Percentiles rank a stretch among this genome's conserved stretches.
phyloP scores from a whole-genome alignment of 2,113 vertebrate species.

The Aleadryas rufinucha region DNA sequence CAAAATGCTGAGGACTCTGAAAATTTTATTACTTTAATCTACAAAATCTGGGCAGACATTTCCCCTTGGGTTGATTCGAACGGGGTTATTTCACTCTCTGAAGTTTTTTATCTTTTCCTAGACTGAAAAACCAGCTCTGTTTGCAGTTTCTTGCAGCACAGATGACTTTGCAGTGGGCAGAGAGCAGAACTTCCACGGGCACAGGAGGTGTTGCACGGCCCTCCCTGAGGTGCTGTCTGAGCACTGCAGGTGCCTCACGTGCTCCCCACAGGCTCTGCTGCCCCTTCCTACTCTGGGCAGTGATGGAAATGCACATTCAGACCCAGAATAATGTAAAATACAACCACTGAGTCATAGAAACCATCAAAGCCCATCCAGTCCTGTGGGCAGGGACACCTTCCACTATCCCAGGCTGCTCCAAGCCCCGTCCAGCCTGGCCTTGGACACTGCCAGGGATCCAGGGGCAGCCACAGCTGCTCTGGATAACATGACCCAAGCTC shows the following conservation, averaged over 20 bases:
- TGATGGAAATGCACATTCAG: not conserved
- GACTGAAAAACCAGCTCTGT: not conserved
- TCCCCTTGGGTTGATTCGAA: not conserved
- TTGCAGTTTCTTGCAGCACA: not conserved
- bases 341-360: not conserved
- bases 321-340: not conserved
- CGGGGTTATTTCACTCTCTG: not conserved
- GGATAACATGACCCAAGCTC: not conserved
- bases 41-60: conserved; percentile 12
- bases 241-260: fast-evolving
- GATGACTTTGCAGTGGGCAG: not conserved
- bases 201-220: not conserved
- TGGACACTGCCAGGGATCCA: not conserved
- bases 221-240: not conserved
- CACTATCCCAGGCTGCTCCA: not conserved
- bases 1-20: conserved; percentile 26
- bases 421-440: not conserved
- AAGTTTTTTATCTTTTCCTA: not conserved
- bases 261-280: not conserved
- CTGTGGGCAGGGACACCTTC: not conserved
- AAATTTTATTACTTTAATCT: conserved; percentile 44
- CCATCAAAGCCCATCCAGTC: not conserved
- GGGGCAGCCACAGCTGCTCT: not conserved
- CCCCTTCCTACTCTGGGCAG: not conserved
- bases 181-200: not conserved